phyloP scores from a whole-genome alignment of 2,113 vertebrate species.

The Turnix velox region DNA sequence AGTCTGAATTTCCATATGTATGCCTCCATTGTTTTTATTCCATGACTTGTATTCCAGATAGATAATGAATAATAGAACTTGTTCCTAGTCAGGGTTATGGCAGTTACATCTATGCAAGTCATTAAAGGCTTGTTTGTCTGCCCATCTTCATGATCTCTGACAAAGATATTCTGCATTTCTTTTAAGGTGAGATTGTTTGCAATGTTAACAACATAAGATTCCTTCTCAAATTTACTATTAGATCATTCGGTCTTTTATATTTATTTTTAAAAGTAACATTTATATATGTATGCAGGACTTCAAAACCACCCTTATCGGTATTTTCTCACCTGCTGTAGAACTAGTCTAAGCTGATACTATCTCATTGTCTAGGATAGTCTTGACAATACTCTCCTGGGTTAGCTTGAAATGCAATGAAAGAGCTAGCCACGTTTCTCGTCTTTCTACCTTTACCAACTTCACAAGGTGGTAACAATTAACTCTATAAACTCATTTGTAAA shows the following conservation, averaged over 20 bases:
- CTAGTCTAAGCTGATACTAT: not conserved
- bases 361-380: not conserved
- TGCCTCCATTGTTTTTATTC: not conserved
- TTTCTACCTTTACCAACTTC: not conserved
- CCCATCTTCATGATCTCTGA: not conserved
- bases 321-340: slow-evolving; percentile 56
- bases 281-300: not conserved
- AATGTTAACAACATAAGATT: not conserved
- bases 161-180: not conserved
- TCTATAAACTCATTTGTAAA: not conserved
- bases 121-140: not conserved
- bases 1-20: not conserved
- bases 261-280: not conserved
- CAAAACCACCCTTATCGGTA: not conserved
- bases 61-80: not conserved
- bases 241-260: not conserved
- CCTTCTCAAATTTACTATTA: not conserved
- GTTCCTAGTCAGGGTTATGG: not conserved
- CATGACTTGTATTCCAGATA: not conserved
- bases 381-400: not conserved
- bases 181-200: not conserved
- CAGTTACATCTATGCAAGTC: not conserved
- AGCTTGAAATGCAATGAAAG: slow-evolving; percentile 10
- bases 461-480: not conserved
- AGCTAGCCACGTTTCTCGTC: not conserved